Evolutionary conservation across 2,113 vertebrate genomes (phyloP).

Genomic region (Poeciliopsis occidentalis): DNA sequence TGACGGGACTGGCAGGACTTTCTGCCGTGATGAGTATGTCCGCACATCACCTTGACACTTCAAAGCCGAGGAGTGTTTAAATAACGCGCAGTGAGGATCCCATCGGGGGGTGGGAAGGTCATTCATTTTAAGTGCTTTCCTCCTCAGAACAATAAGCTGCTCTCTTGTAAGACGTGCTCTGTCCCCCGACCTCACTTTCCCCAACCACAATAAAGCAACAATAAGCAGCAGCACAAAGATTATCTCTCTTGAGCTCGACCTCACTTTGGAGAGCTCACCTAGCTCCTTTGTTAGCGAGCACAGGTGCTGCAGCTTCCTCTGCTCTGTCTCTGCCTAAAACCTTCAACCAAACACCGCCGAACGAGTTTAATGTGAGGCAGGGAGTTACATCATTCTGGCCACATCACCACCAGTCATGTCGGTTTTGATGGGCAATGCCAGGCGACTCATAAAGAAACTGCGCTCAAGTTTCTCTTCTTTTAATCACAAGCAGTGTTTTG

Average conservation of each 20-base stretch:
- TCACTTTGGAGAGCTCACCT: not conserved
- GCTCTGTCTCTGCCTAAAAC: not conserved
- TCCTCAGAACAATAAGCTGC: slow-evolving; percentile 54
- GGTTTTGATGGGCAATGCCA: not conserved
- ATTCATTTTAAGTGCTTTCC: slow-evolving; percentile 60
- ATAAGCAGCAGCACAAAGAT: slow-evolving; percentile 51
- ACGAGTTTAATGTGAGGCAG: too few relatives aligned
- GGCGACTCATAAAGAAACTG: not conserved
- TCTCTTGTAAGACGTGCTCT: slow-evolving; percentile 55
- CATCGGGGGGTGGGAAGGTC: slow-evolving; percentile 50
- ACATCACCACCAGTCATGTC: not conserved
- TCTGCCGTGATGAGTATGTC: slow-evolving; percentile 60
- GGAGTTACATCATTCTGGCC: not conserved
- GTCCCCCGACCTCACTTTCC: slow-evolving; percentile 42
- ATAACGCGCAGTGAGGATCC: slow-evolving; percentile 58
- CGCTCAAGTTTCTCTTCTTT: not conserved
- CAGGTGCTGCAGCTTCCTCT: not conserved
- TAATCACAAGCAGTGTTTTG: not conserved
- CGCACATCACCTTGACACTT: slow-evolving; percentile 67
- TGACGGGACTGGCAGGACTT: slow-evolving; percentile 40
- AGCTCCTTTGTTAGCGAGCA: not conserved
- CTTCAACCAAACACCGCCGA: not conserved
- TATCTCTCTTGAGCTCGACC: slow-evolving; percentile 31
- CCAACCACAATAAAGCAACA: slow-evolving; percentile 31
- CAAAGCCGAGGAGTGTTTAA: slow-evolving; percentile 51